A percentile compares a stretch with the other conserved stretches of the same genome.
These are phyloP conservation scores for Alligator mississippiensis DNA, from an alignment of 2,113 vertebrate species.

Conservation along the genomic window DNA sequence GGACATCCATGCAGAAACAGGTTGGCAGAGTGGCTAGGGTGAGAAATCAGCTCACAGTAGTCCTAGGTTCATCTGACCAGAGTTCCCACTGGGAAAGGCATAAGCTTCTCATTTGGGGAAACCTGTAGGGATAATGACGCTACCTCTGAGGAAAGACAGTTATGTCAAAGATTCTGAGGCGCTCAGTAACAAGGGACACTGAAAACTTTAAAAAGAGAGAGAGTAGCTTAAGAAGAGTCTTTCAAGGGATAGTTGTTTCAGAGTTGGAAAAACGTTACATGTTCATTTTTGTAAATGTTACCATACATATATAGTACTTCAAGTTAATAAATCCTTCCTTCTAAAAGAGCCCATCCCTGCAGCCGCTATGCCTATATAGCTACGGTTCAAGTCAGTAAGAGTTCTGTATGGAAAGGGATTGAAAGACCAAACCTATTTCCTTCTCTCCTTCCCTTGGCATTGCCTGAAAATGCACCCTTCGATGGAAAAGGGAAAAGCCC, in stretches of 20 bases:
- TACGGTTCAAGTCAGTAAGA: background rate
- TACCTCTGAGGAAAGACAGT: no score
- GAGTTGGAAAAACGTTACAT: background rate
- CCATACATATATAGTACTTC: background rate
- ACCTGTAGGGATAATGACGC: background rate
- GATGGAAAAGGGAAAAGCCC: background rate
- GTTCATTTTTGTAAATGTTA: fast-evolving
- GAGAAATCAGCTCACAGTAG: background rate
- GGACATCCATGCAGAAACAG: background rate
- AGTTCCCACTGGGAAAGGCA: background rate
- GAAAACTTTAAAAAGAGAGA: no score
- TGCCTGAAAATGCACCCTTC: background rate
- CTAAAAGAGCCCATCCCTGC: background rate
- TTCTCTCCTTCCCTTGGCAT: background rate
- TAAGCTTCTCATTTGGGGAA: background rate
- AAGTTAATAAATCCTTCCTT: background rate
- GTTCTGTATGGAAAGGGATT: background rate
- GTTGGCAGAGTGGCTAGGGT: background rate
- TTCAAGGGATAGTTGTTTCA: background rate
- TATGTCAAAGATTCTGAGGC: no score
- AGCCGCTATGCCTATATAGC: background rate
- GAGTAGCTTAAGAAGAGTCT: background rate
- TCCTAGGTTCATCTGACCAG: background rate
- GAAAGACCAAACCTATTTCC: background rate
- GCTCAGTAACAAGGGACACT: no score